Conservation (phyloP, 1,140 invertebrate species). For the Zophobas morio region DNA sequence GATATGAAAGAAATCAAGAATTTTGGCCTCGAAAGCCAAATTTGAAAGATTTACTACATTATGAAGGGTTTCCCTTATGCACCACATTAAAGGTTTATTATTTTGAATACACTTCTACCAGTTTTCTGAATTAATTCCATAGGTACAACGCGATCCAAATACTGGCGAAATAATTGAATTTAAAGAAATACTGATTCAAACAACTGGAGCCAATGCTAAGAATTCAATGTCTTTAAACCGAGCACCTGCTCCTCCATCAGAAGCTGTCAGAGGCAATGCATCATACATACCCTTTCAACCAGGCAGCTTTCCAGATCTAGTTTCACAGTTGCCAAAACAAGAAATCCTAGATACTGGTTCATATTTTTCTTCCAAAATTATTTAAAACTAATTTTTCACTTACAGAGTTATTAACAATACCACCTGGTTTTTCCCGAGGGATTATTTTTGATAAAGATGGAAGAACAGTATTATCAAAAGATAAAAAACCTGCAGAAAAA, state of each 20-base stretch:
- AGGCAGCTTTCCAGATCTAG: conserved; percentile 80
- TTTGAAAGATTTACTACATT: conserved; percentile 70
- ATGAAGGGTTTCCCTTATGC: conserved; percentile 68
- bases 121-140: conserved; percentile 27
- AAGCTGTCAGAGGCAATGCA: conserved; percentile 78
- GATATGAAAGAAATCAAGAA: conserved; percentile 73
- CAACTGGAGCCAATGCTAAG: conserved; percentile 76
- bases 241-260: conserved; percentile 73
- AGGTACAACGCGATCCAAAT: conserved; percentile 78
- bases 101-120: not conserved
- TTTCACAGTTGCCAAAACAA: conserved; percentile 50
- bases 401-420: conserved; percentile 73
- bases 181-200: conserved; percentile 76
- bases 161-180: conserved; percentile 80
- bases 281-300: conserved; percentile 87
- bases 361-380: conserved; percentile 4
- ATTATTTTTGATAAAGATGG: conserved; percentile 71
- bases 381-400: conserved; percentile 36
- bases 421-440: conserved; percentile 77
- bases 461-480: conserved; percentile 62
- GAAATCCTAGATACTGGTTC: conserved; percentile 35
- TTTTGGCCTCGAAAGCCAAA: conserved; percentile 72
- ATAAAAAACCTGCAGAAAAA: conserved; percentile 36
- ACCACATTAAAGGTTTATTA: conserved; percentile 69
- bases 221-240: conserved; percentile 85